A percentile compares a stretch with the other conserved stretches of the same genome.
Evolutionary conservation across 2,113 vertebrate species (phyloP).

Genomic region (Myotis davidii): DNA sequence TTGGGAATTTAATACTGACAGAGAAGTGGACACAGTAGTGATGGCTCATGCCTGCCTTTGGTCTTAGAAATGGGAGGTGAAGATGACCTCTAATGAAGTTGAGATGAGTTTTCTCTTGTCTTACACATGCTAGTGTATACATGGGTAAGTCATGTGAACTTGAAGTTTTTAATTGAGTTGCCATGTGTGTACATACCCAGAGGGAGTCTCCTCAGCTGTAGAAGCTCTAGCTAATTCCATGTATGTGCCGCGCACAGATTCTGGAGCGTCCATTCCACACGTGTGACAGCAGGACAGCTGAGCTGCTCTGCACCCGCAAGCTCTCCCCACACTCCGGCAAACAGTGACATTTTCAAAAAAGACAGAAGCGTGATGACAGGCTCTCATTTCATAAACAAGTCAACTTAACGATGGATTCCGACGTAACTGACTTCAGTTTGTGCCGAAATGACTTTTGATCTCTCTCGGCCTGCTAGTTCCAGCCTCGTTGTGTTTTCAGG

Average conservation of each 20-base stretch:
- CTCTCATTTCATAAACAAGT: conserved; percentile 26
- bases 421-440: conserved; percentile 29
- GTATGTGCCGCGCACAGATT: background rate
- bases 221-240: background rate
- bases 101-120: background rate
- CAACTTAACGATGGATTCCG: background rate
- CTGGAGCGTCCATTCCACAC: background rate
- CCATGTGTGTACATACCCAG: background rate
- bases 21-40: rapidly evolving
- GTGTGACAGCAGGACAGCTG: background rate
- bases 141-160: background rate
- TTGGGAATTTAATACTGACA: background rate
- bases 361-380: background rate
- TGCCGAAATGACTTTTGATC: conserved; percentile 56
- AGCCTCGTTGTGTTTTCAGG: background rate
- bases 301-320: background rate
- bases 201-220: background rate
- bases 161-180: background rate
- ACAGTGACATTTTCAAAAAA: background rate
- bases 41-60: background rate
- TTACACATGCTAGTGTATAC: background rate
- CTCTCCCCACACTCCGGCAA: background rate
- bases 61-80: background rate
- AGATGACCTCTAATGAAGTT: rapidly evolving
- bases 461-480: conserved; percentile 19